Evolutionary conservation across 2,797 vertebrate genomes (phyloP).

Genomic region (Malurus splendens): DNA sequence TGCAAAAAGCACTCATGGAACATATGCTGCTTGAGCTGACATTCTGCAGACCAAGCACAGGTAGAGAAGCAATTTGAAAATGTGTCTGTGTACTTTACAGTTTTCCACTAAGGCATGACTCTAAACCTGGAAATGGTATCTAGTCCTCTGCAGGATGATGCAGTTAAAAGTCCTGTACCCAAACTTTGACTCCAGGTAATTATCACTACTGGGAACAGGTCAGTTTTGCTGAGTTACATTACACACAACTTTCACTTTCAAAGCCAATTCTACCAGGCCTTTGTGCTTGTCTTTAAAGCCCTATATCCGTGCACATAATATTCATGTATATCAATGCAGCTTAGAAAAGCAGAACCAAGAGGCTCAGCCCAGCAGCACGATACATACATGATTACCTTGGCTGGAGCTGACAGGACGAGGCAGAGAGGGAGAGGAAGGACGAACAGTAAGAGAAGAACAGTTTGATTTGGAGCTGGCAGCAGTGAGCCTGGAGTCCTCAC

Average conservation of each 20-base stretch:
- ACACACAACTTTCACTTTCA: neutral
- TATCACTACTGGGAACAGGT: neutral
- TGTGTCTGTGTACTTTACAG: neutral
- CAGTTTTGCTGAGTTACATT: neutral
- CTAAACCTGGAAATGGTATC: neutral
- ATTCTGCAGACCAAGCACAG: neutral
- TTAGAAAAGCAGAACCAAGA: conserved; percentile 58
- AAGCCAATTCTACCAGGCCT: neutral
- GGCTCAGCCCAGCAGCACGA: conserved; percentile 76
- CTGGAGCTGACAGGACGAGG: conserved; percentile 86
- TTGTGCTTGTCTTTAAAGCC: neutral
- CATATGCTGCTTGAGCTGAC: neutral
- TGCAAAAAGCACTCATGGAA: neutral
- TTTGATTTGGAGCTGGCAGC: conserved; percentile 74
- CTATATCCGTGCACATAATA: conserved; percentile 7
- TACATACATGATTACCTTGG: conserved; percentile 96
- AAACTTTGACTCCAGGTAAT: neutral
- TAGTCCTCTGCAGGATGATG: neutral
- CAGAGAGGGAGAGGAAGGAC: conserved; percentile 76
- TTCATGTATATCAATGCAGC: conserved; percentile 64
- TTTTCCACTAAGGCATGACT: neutral
- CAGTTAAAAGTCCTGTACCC: neutral
- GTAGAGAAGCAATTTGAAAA: neutral
- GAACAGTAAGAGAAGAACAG: conserved; percentile 73
- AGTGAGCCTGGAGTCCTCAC: conserved; percentile 85